Evolutionary conservation across 2,113 vertebrate genomes (phyloP), one percentile per base, ranked within the genome.

Genomic region (Isurus oxyrinchus): DNA sequence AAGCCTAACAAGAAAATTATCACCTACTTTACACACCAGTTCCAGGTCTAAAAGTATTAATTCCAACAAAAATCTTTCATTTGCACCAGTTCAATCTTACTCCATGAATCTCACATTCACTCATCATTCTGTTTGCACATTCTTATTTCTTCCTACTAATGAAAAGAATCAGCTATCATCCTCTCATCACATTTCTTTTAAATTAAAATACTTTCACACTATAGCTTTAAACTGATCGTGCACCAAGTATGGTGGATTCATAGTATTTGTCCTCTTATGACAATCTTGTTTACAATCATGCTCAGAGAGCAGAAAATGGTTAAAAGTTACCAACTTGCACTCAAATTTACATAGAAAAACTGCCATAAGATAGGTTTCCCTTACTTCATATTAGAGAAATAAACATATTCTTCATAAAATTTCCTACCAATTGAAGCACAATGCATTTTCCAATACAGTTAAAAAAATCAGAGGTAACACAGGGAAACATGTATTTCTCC

Each of bases 41-140:
- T 69, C 23, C 94, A 72, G 40, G 11, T 27, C 44, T 95, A 95
- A 10, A 72, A 72, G 11, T 67, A 55, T 14, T 53, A 55, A 72
- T 40, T 72, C 44, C 31, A 95, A 59, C 55, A 35, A 55, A 95
- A 95, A 31, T 31, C 67, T 27, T 72, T 49, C 66, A 55, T 72
- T 95, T 95, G 25, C 63, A 95, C 49, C 66, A 72, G 94, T 95
- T 95, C 67, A 95, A 95, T 63, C 93, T 94, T 67, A 66, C 13
- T 44, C 63, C 61, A 19, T n/a, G 44, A 94, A 94, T 66, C 67
- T 95, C 40, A 95, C 63, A 66, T 69, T 67, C 93, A 95, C 23
- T 90, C 87, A 90, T 90, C 87, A 53, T 69, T 95, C 94, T 53
- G 40, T 72, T 95, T 72, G 23, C 66, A 72, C 14, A 57, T 84